Base-by-base conservation (phyloP, 2,797 vertebrate genomes). In the Takifugu rubripes region DNA sequence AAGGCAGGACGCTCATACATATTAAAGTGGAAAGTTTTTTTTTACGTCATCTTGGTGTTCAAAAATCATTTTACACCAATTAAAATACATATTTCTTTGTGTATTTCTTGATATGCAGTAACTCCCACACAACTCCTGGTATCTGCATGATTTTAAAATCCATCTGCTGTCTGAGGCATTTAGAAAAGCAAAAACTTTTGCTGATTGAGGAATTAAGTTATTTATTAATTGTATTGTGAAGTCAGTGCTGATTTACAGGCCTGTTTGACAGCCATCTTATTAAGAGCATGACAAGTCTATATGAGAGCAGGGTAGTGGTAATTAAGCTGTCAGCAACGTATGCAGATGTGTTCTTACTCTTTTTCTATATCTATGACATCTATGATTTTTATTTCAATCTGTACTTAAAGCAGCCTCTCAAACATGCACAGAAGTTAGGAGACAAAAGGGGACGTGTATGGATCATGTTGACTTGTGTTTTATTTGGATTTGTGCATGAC, bases 261-360 rank as follows among this genome's bases (percentile, higher is more conserved):
- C 53, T 74, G 71, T 78, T 84, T 86, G 87, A 88, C 88, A 87
- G 84, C 66, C 52, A 61, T 64, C 77, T 65, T 68, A 89, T 89
- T 88, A 78, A 59, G 77, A 82, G 68, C 64, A 59, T 81, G 83
- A 87, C 84, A 79, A 73, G 71, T 85, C 82, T 85, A 75, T 87
- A 66, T 59, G 56, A 77, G 70, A 64, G 74, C 25, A 40, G 56
- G 66, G 46, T 54, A 53, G 49, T 62, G 33, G 87, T 84, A 58
- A 21, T 21, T 21, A 21, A 21, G 55, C 52, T 61, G 59, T 88
- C 84, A 84, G 71, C 58, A 6, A 51, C 74, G 56, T 74, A 73
- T 67, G 77, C 51, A 82, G 79, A 86, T 86, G 52, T 84, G 69
- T 84, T 69, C 61, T 50, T 51, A 62, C 31, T 76, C 82, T 73